Conservation (phyloP, 2,888 invertebrate species). For the Ernsta delagoae region DNA sequence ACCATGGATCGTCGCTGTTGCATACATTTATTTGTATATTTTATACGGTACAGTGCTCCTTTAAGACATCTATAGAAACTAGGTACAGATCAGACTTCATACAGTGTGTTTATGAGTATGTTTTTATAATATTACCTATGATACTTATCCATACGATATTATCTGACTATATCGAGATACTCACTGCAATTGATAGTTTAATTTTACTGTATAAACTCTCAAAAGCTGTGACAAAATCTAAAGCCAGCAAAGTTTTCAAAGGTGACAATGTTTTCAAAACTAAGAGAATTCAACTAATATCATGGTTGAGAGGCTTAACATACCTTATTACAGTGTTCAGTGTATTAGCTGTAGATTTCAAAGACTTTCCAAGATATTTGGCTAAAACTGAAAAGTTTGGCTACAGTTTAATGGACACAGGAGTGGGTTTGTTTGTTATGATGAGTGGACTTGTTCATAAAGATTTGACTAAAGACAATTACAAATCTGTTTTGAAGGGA, state of each 20-base stretch:
- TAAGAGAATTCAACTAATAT: constrained; percentile 77
- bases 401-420: constrained; percentile 97
- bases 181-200: no score
- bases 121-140: no score
- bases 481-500: constrained; percentile 61
- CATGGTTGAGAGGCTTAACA: constrained; percentile 88
- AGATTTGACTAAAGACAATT: constrained; percentile 55
- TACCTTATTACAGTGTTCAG: constrained; percentile 91
- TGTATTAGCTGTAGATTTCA: constrained; percentile 98
- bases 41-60: no score
- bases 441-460: constrained; percentile 91
- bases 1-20: no score
- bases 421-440: constrained; percentile 95
- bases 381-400: constrained; percentile 96
- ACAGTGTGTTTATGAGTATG: no score
- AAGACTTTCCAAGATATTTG: constrained; percentile 92
- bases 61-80: no score
- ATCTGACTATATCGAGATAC: no score
- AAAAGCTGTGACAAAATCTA: constrained; percentile 27
- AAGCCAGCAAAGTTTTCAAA: constrained; percentile 44
- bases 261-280: constrained; percentile 49
- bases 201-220: no score
- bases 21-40: no score
- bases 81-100: no score
- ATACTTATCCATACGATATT: no score